A percentile compares a stretch with the other conserved stretches of the same genome.
Conservation (phyloP, 2,797 vertebrate species). For the Cryptoprocta ferox region DNA sequence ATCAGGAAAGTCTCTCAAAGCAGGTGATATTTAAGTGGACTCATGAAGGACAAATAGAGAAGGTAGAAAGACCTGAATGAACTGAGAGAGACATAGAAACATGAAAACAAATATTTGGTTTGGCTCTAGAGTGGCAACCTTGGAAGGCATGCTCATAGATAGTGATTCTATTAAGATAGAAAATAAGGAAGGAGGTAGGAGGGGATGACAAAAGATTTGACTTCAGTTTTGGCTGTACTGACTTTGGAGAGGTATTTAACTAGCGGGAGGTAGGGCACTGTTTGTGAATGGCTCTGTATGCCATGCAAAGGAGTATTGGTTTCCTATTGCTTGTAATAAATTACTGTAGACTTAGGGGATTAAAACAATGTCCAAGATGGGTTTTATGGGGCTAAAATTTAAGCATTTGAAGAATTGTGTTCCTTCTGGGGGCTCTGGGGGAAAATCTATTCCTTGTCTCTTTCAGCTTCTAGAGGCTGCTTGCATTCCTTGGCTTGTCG, state of each 20-base stretch:
- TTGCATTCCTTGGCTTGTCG: background rate
- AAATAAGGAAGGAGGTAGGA: background rate
- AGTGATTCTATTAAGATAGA: background rate
- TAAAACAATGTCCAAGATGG: background rate
- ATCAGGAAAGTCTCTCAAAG: background rate
- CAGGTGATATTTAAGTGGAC: background rate
- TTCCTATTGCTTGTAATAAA: background rate
- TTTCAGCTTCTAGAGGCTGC: background rate
- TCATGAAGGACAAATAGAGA: background rate
- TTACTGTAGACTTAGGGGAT: background rate
- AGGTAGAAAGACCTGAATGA: background rate
- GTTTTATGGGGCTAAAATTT: background rate
- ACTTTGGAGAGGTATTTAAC: background rate
- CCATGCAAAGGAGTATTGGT: background rate
- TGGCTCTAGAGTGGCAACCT: background rate
- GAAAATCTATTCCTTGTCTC: background rate
- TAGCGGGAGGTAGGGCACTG: background rate
- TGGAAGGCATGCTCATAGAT: background rate
- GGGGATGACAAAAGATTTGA: background rate
- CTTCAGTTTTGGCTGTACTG: background rate
- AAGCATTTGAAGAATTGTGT: background rate
- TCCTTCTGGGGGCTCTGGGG: background rate
- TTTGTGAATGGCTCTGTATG: background rate
- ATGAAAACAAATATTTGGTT: background rate
- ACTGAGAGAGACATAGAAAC: background rate